A percentile compares a stretch with the other conserved stretches of the same genome.
phyloP scores from a whole-genome alignment of 2,797 vertebrate genomes.

The Danio albolineatus region DNA sequence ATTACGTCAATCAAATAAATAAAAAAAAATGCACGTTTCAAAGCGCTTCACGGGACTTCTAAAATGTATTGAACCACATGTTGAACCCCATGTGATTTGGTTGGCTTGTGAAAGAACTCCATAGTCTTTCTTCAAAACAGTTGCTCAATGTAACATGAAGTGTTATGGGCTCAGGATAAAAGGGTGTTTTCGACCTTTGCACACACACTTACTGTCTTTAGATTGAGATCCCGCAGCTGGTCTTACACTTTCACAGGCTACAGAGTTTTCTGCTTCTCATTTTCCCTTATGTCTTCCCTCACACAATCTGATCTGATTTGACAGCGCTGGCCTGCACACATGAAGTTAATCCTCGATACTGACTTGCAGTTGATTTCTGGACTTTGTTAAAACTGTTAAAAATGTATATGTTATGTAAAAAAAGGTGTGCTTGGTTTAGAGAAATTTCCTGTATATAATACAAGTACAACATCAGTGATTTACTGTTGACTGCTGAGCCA shows the following conservation, averaged over 20 bases:
- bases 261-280: background rate
- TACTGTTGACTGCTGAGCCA: background rate
- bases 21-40: no score
- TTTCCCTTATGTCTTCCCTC: background rate
- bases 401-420: conserved; percentile 1
- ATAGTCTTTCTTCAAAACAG: background rate
- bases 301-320: background rate
- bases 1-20: no score
- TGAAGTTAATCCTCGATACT: background rate
- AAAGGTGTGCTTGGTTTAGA: background rate
- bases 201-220: conserved; percentile 62
- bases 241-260: conserved; percentile 20
- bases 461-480: background rate
- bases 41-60: no score
- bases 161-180: background rate
- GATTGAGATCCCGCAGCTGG: conserved; percentile 73
- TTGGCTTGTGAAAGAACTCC: background rate
- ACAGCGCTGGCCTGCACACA: conserved; percentile 4
- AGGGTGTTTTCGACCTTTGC: conserved; percentile 1
- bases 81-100: background rate
- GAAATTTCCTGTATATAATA: background rate
- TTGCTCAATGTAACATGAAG: background rate
- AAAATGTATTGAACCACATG: background rate
- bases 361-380: background rate
- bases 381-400: background rate